Evolutionary conservation across 2,797 vertebrate species (phyloP), one percentile per base, ranked within the genome.

Genomic region (Catamblyrhynchus diadema): DNA sequence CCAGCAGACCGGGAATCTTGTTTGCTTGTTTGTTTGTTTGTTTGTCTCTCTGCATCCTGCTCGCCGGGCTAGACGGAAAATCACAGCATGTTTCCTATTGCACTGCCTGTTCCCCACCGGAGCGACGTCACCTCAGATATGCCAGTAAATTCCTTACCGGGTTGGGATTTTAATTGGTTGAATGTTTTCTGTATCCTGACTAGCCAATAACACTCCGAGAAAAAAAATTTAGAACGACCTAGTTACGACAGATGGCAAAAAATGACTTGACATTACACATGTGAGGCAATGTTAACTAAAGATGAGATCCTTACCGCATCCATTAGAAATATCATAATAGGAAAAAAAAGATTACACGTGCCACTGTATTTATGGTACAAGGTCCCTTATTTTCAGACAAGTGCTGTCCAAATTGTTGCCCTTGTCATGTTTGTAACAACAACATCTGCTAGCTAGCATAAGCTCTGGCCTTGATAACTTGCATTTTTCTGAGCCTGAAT

Each of bases 111-210:
- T 83, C 79, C 77, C 88, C 59, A 81, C 71, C 32, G 35, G 90
- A 96, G 64, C 75, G 93, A 96, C 94, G 93, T 96, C 96, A 94
- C 85, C 59, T 96, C 88, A 95, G 88, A 96, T 93, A 97, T 95
- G 84, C 94, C 80, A 93, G 94, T 95, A 97, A 97, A 97, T 97
- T 92, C 94, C 91, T 96, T 79, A 73, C 93, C 53, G 75, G 41
- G 16, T 74, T 85, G 62, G 71, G 82, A 94, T 74, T 77, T 87
- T 88, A 96, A 96, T 96, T 97, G 95, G 86, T 50, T 72, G 88
- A 95, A 91, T 81, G 82, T 85, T 94, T 94, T 93, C 95, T 92
- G 90, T 90, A 94, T 85, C 61, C 56, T 59, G 90, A 92, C 77
- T 65, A 93, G 94, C 96, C 96, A 96, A 94, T 97, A 91, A 82